Conservation (phyloP, 2,113 vertebrate genomes). For the Sinocyclocheilus anophthalmus region DNA sequence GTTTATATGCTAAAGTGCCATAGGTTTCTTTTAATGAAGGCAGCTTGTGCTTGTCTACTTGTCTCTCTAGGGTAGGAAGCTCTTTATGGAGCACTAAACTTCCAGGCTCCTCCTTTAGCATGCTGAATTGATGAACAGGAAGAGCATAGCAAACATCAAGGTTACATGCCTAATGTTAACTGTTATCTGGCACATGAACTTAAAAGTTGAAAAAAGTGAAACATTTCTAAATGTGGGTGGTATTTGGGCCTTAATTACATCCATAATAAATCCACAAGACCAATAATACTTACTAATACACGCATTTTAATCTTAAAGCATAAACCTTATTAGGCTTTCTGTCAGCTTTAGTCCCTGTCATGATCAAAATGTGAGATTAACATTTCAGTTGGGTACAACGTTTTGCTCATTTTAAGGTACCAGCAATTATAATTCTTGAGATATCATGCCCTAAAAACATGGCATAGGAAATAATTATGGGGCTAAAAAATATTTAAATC, state of each 20-base stretch:
- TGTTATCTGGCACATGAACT: neutral
- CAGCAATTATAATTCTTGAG: neutral
- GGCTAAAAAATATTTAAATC: neutral
- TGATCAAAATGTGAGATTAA: neutral
- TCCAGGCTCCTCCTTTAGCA: neutral
- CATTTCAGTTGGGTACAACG: neutral
- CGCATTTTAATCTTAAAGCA: neutral
- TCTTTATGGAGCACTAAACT: constrained; percentile 16
- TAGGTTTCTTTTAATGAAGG: constrained; percentile 26
- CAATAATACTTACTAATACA: neutral
- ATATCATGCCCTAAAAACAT: neutral
- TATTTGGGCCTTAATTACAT: neutral
- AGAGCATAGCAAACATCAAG: constrained; percentile 9
- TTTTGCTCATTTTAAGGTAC: neutral
- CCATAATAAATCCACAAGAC: neutral
- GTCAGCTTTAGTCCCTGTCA: neutral
- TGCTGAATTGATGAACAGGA: neutral
- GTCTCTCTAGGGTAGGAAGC: constrained; percentile 27
- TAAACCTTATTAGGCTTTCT: constrained; percentile 7
- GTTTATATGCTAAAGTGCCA: constrained; percentile 6
- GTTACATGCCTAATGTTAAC: neutral
- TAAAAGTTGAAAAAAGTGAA: neutral
- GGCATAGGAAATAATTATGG: neutral
- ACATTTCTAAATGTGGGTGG: neutral
- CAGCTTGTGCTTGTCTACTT: constrained; percentile 6